Conservation (phyloP, 1,140 invertebrate genomes). For the Neuroterus valhalla region DNA sequence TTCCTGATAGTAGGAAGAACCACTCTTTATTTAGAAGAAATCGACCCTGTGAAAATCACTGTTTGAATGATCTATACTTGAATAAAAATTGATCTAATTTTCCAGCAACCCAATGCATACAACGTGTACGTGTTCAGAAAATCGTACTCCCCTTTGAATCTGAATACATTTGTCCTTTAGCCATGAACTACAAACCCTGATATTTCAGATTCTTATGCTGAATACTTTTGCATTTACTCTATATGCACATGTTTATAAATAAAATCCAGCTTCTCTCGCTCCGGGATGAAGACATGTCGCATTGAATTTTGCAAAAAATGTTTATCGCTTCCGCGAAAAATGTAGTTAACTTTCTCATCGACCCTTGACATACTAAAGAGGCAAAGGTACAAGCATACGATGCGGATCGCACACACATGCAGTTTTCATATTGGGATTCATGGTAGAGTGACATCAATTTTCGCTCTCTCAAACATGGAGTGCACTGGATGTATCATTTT, state of each 20-base stretch:
- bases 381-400: not conserved
- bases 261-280: not conserved
- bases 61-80: no score
- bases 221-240: not conserved
- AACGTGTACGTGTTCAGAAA: not conserved
- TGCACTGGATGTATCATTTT: not conserved
- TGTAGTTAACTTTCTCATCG: constrained; percentile 1
- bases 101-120: no score
- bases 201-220: not conserved
- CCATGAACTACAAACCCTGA: constrained; percentile 3
- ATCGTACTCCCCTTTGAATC: not conserved
- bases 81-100: no score
- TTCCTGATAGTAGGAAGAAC: no score
- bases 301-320: not conserved
- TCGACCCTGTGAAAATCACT: no score
- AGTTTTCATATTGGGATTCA: not conserved
- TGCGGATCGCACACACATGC: not conserved
- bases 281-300: not conserved
- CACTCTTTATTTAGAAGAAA: no score
- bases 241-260: not conserved
- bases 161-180: not conserved
- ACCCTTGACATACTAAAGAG: constrained; percentile 3
- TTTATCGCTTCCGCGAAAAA: not conserved
- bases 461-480: not conserved
- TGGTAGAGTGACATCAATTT: not conserved